Evolutionary conservation across 1,140 invertebrate species (phyloP).

Genomic region (Heliothis virescens): DNA sequence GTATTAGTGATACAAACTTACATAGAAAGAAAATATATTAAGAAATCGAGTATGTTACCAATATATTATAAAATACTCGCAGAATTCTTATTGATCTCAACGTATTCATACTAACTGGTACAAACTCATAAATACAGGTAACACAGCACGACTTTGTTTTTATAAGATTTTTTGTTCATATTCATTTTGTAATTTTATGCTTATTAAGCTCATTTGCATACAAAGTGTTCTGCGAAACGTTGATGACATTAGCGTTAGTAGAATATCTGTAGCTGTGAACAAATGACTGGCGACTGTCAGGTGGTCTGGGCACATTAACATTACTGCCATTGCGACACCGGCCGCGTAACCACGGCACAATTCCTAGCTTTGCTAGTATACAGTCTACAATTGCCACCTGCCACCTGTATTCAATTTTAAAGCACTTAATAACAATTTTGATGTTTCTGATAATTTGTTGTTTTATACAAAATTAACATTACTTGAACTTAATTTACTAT

Average conservation of each 20-base stretch:
- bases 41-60: not conserved
- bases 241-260: slow-evolving; percentile 64
- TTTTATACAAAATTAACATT: not conserved
- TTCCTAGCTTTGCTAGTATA: slow-evolving; percentile 2
- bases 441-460: not conserved
- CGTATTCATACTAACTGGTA: not conserved
- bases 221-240: slow-evolving; percentile 76
- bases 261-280: slow-evolving; percentile 44
- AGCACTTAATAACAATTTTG: too few species aligned
- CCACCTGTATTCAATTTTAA: too few species aligned
- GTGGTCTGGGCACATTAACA: slow-evolving; percentile 47
- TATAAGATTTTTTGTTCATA: slow-evolving; percentile 65
- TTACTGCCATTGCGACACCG: slow-evolving; percentile 42
- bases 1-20: not conserved
- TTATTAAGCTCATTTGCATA: slow-evolving; percentile 77
- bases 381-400: not conserved
- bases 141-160: slow-evolving; percentile 54
- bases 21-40: too few species aligned
- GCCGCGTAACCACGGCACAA: not conserved
- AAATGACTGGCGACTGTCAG: slow-evolving; percentile 51
- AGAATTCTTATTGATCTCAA: slow-evolving; percentile 1
- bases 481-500: not conserved
- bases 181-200: slow-evolving; percentile 65
- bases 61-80: not conserved
- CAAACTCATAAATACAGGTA: not conserved